A percentile compares a stretch with the other conserved stretches of the same genome.
Evolutionary conservation across 2,113 vertebrate genomes (phyloP).

Genomic region (Osmerus mordax): DNA sequence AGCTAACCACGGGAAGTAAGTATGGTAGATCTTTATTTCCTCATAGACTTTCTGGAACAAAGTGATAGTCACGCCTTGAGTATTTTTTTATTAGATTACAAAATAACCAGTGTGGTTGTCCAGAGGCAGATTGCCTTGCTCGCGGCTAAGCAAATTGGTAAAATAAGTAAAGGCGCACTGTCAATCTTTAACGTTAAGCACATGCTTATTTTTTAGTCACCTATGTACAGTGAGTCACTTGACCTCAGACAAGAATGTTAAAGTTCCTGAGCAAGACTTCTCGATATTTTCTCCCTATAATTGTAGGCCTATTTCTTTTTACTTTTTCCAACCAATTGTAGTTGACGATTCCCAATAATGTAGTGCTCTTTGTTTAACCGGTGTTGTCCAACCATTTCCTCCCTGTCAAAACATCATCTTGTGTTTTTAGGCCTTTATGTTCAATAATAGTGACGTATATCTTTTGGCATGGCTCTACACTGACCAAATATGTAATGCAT

Average conservation of each 20-base stretch:
- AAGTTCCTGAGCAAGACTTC: constrained; percentile 24
- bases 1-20: too few relatives aligned
- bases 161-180: constrained; percentile 12
- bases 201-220: constrained; percentile 20
- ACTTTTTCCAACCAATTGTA: not conserved
- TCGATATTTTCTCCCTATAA: not conserved
- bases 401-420: too few relatives aligned
- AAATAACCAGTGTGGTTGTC: not conserved
- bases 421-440: too few relatives aligned
- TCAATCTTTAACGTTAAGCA: constrained; percentile 31
- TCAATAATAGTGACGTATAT: too few relatives aligned
- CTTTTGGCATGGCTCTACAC: too few relatives aligned
- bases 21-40: too few relatives aligned
- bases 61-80: constrained; percentile 8
- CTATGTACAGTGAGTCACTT: constrained; percentile 48
- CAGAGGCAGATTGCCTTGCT: not conserved
- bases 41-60: too few relatives aligned
- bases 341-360: too few relatives aligned
- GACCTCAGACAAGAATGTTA: constrained; percentile 33
- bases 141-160: not conserved
- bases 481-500: too few relatives aligned
- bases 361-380: too few relatives aligned
- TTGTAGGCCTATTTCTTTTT: not conserved
- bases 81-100: not conserved
- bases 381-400: too few relatives aligned